Base-by-base conservation (phyloP, 2,113 vertebrate genomes). In the Rhabdornis inornatus region DNA sequence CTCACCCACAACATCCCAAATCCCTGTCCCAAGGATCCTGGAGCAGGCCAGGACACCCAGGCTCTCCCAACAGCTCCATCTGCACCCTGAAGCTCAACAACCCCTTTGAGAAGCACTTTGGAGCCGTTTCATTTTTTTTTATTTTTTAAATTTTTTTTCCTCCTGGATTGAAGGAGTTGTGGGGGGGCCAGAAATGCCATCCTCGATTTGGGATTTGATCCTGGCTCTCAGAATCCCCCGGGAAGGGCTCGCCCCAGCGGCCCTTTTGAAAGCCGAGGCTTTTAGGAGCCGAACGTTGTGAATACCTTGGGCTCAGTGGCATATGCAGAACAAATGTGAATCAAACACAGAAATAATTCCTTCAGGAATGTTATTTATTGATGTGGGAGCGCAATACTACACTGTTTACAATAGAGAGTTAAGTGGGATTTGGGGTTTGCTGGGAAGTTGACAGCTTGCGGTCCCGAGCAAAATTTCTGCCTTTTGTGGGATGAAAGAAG, bases 301-400 rank as follows among this genome's bases (percentile, higher is more conserved):
- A 96, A 97, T 97, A 97, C 96, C 95, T 96, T 95, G 89, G 91
- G 92, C 97, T 97, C 94, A 78, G 93, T 52, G 96, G 96, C 97
- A 98, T 98, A 94, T 98, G 97, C 96, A 92, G 97, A 98, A 96
- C 98, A 98, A 98, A 98, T 98, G 98, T 97, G 97, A 97, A 94
- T 97, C 93, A 96, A 98, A 96, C 96, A 81, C 88, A 74, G 45
- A 75, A 95, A 89, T 96, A 95, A 97, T 97, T 97, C 96, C 96
- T 97, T 91, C 90, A 96, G 95, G 97, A 97, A 97, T 97, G 92
- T 83, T 90, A 83, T 95, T 96, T 90, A 94, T 98, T 98, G 98
- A 98, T 98, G 97, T 98, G 97, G 97, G 86, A 90, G 95, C 40
- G 75, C 96, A 96, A 91, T 97, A 96, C 94, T 97, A 92, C 87